Evolutionary conservation across 2,888 invertebrate genomes (phyloP), one percentile per base, ranked within the genome.

Genomic region (Noctua janthe): DNA sequence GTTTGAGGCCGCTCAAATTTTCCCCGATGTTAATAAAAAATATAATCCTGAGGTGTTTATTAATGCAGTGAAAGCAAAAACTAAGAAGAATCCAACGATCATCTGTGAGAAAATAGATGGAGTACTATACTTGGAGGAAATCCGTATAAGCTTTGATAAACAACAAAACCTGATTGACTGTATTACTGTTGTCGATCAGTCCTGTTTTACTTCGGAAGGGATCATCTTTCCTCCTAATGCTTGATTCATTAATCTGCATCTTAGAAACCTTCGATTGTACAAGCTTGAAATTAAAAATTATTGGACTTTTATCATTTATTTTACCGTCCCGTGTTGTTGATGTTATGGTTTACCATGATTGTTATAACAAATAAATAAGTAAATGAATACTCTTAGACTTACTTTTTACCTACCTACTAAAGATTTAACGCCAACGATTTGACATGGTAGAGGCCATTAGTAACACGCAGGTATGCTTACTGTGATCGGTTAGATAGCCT

Each of bases 141-240:
- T 98, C 64, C 96, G 98, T 43, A 96, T 98, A 74, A 98, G 98
- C 90, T 98, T 98, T 86, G 96, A 98, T 91, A 98, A 98, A 91
- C 91, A 94, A 0, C 93, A 98, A 64, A 92, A 97, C 56, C 89
- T 98, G 29, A 97, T 97, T 15, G 97, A 98, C 91, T 98, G 98
- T 91, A 97, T 98, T 97, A 5, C 43, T 23, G 7, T 20, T 17
- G 5, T 59, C 59, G 47, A 47, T 5, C 1, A 15, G 0, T n/a
- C 72, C 10, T 83, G 83, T 74, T 39, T 51, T 10, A 1, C 8
- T 39, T 17, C 43, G 17, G 23, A 74, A 15, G 54, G 20, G 8
- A 23, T 82, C 4, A 47, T 73, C n/a, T 82, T 29, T 56, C 82
- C 83, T 47, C 56, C 20, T 17, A 43, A 17, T 51, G 72, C 23